A percentile compares a stretch with the other conserved stretches of the same genome.
These are phyloP conservation scores for Arrhopalites spinosus DNA, from an alignment of 2,888 invertebrate genomes.

Conservation along the genomic window DNA sequence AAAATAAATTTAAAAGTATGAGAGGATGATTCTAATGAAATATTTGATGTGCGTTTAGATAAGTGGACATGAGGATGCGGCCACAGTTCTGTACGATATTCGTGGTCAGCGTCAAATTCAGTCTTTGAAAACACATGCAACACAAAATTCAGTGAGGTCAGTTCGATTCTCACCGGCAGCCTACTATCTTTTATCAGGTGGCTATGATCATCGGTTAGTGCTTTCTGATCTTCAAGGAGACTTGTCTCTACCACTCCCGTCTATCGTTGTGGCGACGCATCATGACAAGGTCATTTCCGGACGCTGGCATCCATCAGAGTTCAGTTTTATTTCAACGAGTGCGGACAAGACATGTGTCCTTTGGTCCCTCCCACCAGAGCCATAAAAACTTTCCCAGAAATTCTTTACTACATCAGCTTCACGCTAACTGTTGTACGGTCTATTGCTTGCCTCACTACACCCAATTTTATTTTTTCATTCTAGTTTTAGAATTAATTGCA, in stretches of 20 bases:
- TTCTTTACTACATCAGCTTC: too few relatives aligned
- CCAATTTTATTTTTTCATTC: background rate
- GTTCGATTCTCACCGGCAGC: constrained; percentile 97
- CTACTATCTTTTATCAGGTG: constrained; percentile 92
- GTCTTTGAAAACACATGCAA: constrained; percentile 89
- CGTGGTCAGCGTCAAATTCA: constrained; percentile 90
- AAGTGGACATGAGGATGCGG: constrained; percentile 94
- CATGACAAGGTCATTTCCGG: constrained; percentile 98
- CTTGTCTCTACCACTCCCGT: constrained; percentile 88
- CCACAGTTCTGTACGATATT: constrained; percentile 91
- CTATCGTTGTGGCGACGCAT: constrained; percentile 95
- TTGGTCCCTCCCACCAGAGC: constrained; percentile 87
- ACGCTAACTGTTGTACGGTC: too few relatives aligned
- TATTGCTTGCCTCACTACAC: too few relatives aligned
- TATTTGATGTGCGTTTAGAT: constrained; percentile 63
- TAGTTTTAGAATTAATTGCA: too few relatives aligned
- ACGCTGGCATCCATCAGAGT: constrained; percentile 97
- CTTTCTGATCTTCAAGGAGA: constrained; percentile 97
- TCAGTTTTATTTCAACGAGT: constrained; percentile 96
- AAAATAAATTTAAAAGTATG: too few relatives aligned
- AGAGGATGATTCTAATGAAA: too few relatives aligned
- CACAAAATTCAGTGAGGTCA: constrained; percentile 79
- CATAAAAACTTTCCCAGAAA: constrained; percentile 2
- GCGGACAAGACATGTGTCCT: constrained; percentile 95
- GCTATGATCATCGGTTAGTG: constrained; percentile 92